Evolutionary conservation across 2,113 vertebrate species (phyloP).

Genomic region (Scopus umbretta): DNA sequence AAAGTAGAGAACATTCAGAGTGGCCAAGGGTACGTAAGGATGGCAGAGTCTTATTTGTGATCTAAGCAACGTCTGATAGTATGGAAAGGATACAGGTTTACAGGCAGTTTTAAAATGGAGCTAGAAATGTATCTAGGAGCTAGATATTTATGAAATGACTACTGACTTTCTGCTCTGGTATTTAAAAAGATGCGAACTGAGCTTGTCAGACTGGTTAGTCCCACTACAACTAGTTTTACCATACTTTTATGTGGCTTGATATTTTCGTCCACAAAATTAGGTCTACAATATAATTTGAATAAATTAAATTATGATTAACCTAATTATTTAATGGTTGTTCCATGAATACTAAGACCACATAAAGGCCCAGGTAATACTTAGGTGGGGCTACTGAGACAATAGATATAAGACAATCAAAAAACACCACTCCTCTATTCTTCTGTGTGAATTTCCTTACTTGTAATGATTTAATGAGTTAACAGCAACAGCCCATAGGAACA

Average conservation of each 20-base stretch:
- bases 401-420: background rate
- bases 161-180: background rate
- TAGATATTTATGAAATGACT: background rate
- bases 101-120: background rate
- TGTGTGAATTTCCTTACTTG: background rate
- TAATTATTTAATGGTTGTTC: background rate
- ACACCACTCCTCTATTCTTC: background rate
- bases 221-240: background rate
- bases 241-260: background rate
- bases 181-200: background rate
- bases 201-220: background rate
- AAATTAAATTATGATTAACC: background rate
- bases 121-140: background rate
- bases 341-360: background rate
- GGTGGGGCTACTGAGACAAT: background rate
- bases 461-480: slow-evolving; percentile 1
- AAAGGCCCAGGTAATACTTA: background rate
- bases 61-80: background rate
- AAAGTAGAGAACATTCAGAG: background rate
- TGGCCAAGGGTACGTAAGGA: background rate
- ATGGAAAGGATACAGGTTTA: background rate
- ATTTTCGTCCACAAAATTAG: background rate
- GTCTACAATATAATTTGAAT: background rate
- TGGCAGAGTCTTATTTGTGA: background rate
- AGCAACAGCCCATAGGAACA: background rate